Evolutionary conservation across 2,888 invertebrate genomes (phyloP).

Genomic region (Perdita meconis): DNA sequence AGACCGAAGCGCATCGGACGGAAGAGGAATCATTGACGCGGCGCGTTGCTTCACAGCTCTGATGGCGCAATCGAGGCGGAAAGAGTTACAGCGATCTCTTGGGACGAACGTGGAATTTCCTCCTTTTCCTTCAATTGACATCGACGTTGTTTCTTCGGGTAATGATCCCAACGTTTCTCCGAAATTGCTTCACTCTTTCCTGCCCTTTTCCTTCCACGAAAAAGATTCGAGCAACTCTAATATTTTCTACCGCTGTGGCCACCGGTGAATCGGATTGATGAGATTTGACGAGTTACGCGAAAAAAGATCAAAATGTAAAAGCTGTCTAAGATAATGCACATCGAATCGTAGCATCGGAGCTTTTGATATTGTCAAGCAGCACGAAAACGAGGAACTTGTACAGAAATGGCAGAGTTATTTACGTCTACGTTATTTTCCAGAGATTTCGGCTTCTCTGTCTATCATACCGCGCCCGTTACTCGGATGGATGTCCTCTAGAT

Average conservation of each 20-base stretch:
- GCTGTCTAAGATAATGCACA: no score
- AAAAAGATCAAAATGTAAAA: no score
- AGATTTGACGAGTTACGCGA: no score
- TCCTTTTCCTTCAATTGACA: background rate
- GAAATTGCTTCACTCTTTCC: background rate
- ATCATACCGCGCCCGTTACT: conserved; percentile 17
- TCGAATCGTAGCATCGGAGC: no score
- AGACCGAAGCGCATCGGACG: conserved; percentile 6
- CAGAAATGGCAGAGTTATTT: no score
- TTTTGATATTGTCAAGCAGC: no score
- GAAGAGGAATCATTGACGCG: conserved; percentile 11
- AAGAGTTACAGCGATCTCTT: background rate
- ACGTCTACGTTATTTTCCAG: no score
- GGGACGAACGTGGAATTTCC: background rate
- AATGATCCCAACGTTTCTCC: background rate
- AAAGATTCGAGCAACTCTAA: background rate
- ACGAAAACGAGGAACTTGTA: no score
- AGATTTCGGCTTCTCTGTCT: conserved; percentile 17
- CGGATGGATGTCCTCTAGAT: conserved; percentile 34
- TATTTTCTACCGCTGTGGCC: background rate
- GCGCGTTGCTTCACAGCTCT: background rate
- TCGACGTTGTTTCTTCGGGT: background rate
- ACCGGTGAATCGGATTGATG: background rate
- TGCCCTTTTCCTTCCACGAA: no score
- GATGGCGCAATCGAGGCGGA: background rate